These are phyloP conservation scores for Octomys mimax DNA, from an alignment of 2,797 vertebrate species.

Conservation along the genomic window DNA sequence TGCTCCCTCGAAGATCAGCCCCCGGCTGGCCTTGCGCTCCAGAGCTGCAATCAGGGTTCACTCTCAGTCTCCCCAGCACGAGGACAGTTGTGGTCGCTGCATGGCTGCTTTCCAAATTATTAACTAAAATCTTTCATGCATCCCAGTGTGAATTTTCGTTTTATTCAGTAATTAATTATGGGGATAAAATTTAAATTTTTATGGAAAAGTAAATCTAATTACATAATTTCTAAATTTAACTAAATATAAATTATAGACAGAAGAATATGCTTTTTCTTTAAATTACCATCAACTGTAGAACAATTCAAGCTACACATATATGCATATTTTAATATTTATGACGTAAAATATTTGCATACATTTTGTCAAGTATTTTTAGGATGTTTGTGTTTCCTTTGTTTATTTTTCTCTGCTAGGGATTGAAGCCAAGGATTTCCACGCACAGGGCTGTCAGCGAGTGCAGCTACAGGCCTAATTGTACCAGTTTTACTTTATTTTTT, in stretches of 20 bases:
- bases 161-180: background rate
- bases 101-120: background rate
- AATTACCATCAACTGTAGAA: background rate
- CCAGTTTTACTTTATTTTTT: background rate
- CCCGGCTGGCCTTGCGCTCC: background rate
- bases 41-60: background rate
- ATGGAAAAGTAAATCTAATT: background rate
- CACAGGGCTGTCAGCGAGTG: rapidly evolving
- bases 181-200: background rate
- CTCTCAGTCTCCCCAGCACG: background rate
- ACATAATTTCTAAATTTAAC: background rate
- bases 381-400: background rate
- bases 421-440: background rate
- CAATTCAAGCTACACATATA: background rate
- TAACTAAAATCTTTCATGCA: background rate
- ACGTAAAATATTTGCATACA: background rate
- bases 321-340: background rate
- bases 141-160: background rate
- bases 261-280: background rate
- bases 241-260: background rate
- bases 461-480: background rate
- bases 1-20: background rate
- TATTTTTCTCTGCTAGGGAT: too few relatives aligned
- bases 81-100: background rate
- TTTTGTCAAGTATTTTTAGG: background rate